These are phyloP conservation scores for Camponotus floridanus DNA, from an alignment of 1,140 invertebrate genomes.

Conservation along the genomic window DNA sequence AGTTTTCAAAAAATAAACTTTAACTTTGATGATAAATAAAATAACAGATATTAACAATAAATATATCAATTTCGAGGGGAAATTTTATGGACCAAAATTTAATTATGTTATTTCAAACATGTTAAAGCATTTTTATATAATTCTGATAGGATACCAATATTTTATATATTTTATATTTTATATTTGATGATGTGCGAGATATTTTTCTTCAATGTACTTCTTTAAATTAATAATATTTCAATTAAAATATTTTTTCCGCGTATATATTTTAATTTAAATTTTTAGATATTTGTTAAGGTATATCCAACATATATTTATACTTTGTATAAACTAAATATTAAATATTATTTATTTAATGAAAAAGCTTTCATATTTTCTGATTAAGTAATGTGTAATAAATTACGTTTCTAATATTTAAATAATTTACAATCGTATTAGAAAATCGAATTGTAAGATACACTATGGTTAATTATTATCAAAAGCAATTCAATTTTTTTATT, in stretches of 20 bases:
- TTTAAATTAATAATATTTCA: neutral
- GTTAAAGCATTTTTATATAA: neutral
- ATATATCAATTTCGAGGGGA: neutral
- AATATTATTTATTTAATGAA: neutral
- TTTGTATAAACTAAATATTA: neutral
- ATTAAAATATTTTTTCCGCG: neutral
- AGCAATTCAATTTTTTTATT: constrained; percentile 23
- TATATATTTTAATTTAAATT: constrained; percentile 19
- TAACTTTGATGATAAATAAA: neutral
- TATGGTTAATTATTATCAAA: neutral
- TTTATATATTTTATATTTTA: constrained; percentile 9
- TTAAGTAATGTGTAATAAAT: neutral
- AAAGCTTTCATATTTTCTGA: neutral
- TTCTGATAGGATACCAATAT: neutral
- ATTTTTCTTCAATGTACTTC: neutral
- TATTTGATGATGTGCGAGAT: neutral
- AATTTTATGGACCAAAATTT: neutral
- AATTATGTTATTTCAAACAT: neutral
- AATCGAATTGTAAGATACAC: neutral
- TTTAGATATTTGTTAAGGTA: constrained; percentile 8
- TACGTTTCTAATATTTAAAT: neutral
- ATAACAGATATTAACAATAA: neutral
- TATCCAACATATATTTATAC: neutral
- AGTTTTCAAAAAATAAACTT: neutral
- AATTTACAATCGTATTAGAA: neutral